These are phyloP conservation scores for Drosophila miranda DNA, from an alignment of 1,140 invertebrate genomes.

Conservation along the genomic window DNA sequence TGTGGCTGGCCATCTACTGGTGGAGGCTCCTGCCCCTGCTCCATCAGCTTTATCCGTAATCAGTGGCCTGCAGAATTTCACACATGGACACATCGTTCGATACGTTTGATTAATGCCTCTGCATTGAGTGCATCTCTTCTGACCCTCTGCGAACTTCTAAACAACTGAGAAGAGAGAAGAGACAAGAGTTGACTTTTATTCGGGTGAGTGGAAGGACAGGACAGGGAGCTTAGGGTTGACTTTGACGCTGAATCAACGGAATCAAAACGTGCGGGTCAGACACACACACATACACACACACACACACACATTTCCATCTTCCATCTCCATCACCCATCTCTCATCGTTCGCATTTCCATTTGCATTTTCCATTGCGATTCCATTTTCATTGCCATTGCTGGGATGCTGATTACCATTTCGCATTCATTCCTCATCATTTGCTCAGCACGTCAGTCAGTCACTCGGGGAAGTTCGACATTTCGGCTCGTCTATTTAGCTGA, in stretches of 20 bases:
- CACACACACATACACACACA: no score
- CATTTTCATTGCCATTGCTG: conserved; percentile 70
- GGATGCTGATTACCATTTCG: conserved; percentile 74
- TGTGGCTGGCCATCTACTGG: not conserved
- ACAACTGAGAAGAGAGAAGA: conserved; percentile 21
- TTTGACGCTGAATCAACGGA: conserved; percentile 56
- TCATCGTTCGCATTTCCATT: conserved; percentile 24
- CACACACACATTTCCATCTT: conserved; percentile 20
- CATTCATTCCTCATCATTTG: conserved; percentile 80
- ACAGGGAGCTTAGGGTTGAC: conserved; percentile 21
- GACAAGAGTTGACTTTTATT: conserved; percentile 35
- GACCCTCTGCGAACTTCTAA: conserved; percentile 34
- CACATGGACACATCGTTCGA: conserved; percentile 71
- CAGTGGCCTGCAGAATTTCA: conserved; percentile 69
- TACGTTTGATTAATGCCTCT: conserved; percentile 73
- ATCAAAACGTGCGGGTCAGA: conserved; percentile 53
- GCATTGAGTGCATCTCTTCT: conserved; percentile 27
- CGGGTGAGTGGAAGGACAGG: conserved; percentile 2
- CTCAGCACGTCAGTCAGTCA: conserved; percentile 56
- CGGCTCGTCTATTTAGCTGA: conserved; percentile 68
- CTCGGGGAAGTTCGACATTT: conserved; percentile 53
- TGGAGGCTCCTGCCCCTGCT: not conserved
- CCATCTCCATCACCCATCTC: conserved; percentile 22
- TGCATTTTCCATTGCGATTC: conserved; percentile 57
- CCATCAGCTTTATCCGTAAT: conserved; percentile 58